Percentiles rank a stretch among this genome's conserved stretches.
Evolutionary conservation across 37 sponge, comb jelly and placozoan genomes (phyloP).

Genomic region (Geodia barretti): DNA sequence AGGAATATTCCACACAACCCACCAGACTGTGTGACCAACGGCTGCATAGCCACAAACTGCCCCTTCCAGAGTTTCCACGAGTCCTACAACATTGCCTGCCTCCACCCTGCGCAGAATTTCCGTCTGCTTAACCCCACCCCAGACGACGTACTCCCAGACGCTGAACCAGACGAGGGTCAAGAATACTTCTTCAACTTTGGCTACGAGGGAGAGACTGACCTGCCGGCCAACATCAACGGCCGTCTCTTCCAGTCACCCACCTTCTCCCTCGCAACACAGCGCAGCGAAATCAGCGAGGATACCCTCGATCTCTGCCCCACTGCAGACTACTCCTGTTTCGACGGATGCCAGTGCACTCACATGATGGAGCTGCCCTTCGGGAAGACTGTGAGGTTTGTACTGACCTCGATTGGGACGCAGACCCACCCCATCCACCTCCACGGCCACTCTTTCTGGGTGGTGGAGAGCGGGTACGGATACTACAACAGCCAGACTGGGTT

Average conservation of each 20-base stretch:
- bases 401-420: constrained; percentile 10
- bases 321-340: background rate
- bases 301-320: background rate
- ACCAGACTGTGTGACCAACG: background rate
- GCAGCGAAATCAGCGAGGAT: background rate
- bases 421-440: constrained; percentile 78
- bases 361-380: constrained; percentile 1
- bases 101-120: constrained; percentile 1
- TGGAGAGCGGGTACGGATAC: constrained; percentile 60
- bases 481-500: constrained; percentile 27
- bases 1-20: background rate
- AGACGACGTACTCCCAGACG: background rate
- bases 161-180: constrained; percentile 2
- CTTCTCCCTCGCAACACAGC: background rate
- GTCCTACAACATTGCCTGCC: background rate
- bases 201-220: constrained; percentile 6
- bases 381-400: constrained; percentile 31
- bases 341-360: constrained; percentile 35
- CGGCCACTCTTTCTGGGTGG: constrained; percentile 72
- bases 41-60: background rate
- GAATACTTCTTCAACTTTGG: constrained; percentile 35
- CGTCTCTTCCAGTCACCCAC: background rate
- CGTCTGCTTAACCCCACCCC: background rate
- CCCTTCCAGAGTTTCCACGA: background rate
- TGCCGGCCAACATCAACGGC: constrained; percentile 16